Evolutionary conservation across 1,140 invertebrate genomes (phyloP).

Genomic region (Mesaphorura yosii): DNA sequence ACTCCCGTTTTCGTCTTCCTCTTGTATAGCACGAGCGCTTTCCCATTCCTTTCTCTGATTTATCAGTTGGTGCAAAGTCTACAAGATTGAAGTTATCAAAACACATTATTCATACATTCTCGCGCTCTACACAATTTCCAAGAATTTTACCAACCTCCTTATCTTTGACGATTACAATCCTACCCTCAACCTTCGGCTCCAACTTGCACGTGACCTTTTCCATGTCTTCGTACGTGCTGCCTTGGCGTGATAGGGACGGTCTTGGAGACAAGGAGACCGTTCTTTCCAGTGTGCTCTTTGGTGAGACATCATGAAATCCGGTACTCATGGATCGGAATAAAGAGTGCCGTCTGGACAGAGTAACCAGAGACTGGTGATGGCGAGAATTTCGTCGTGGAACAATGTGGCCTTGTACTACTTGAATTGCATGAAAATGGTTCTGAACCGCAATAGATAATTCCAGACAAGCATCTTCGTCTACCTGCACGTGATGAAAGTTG

Average conservation of each 20-base stretch:
- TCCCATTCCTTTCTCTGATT: conserved; percentile 30
- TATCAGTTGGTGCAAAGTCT: conserved; percentile 23
- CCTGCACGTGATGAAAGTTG: conserved; percentile 38
- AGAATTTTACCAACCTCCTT: conserved; percentile 20
- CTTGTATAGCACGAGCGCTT: conserved; percentile 18
- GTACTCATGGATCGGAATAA: conserved; percentile 51
- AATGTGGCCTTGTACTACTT: conserved; percentile 51
- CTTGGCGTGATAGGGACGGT: conserved; percentile 45
- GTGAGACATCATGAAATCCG: conserved; percentile 43
- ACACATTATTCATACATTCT: not conserved
- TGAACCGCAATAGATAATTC: conserved; percentile 66
- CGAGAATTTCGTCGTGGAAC: conserved; percentile 53
- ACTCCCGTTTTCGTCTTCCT: conserved; percentile 25
- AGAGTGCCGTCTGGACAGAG: conserved; percentile 54
- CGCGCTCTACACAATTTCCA: not conserved
- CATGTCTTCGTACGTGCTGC: conserved; percentile 51
- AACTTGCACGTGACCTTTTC: conserved; percentile 62
- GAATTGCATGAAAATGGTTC: conserved; percentile 78
- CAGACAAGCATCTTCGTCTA: conserved; percentile 68
- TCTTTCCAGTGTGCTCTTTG: conserved; percentile 33
- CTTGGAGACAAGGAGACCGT: conserved; percentile 29
- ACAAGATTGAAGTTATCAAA: not conserved
- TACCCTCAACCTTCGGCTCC: conserved; percentile 57
- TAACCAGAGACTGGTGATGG: conserved; percentile 70
- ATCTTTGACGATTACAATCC: conserved; percentile 49